Evolutionary conservation across 2,113 vertebrate genomes (phyloP).

Genomic region (Mirounga angustirostris): DNA sequence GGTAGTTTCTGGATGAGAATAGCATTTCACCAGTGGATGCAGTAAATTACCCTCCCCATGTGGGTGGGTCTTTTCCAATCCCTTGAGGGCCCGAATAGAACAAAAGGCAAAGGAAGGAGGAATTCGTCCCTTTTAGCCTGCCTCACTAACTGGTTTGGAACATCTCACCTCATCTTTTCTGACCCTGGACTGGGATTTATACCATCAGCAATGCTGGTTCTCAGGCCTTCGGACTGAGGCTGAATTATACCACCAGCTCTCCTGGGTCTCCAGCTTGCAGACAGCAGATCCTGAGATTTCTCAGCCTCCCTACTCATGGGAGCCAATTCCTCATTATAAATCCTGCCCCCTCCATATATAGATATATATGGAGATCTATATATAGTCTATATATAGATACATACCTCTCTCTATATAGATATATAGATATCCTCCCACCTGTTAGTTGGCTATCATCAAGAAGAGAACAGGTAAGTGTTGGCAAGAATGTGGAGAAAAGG

Average conservation of each 20-base stretch:
- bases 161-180: background rate
- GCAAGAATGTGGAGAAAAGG: background rate
- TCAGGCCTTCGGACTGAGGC: background rate
- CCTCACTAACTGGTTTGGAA: background rate
- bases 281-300: background rate
- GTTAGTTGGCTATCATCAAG: background rate
- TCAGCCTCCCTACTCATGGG: background rate
- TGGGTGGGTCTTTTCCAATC: background rate
- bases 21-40: background rate
- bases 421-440: background rate
- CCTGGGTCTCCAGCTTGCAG: background rate
- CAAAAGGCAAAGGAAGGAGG: background rate
- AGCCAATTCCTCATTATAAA: background rate
- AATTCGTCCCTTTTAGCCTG: background rate
- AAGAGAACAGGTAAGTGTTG: background rate
- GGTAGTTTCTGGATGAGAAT: background rate
- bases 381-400: background rate
- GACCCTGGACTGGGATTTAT: background rate
- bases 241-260: background rate
- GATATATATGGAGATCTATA: background rate
- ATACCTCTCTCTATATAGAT: background rate
- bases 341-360: background rate
- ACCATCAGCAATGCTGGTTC: background rate
- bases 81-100: background rate
- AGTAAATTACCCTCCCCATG: background rate